These are phyloP conservation scores for Ramphastos sulfuratus DNA, from an alignment of 2,113 vertebrate genomes.

Conservation along the genomic window DNA sequence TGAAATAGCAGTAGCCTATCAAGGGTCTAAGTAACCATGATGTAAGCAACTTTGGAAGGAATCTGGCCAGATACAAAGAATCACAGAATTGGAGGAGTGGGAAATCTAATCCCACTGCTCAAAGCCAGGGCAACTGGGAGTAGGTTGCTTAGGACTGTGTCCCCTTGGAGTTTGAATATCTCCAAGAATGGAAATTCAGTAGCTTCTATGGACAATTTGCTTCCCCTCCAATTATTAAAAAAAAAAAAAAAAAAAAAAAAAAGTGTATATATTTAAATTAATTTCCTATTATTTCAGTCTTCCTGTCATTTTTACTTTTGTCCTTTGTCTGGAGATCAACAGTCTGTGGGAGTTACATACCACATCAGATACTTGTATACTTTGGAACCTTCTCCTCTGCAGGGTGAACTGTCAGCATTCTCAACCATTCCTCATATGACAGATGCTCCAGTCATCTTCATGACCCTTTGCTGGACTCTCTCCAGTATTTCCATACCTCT, in stretches of 20 bases:
- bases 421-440: not conserved
- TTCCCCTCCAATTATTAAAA: not conserved
- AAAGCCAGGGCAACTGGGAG: not conserved
- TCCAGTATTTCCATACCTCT: not conserved
- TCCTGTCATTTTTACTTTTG: accelerated
- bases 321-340: not conserved
- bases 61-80: not conserved
- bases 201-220: not conserved
- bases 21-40: not conserved
- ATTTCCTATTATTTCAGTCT: not conserved
- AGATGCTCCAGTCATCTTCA: not conserved
- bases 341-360: not conserved
- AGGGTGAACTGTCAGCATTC: not conserved
- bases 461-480: not conserved
- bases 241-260: not conserved
- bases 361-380: not conserved
- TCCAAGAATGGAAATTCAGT: not conserved
- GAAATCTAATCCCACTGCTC: not conserved
- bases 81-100: not conserved
- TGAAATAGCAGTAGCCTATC: not conserved
- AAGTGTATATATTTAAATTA: accelerated
- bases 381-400: not conserved
- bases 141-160: not conserved
- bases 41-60: not conserved
- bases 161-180: not conserved